Evolutionary conservation across 1,140 invertebrate species (phyloP).

Genomic region (Bombus terrestris): DNA sequence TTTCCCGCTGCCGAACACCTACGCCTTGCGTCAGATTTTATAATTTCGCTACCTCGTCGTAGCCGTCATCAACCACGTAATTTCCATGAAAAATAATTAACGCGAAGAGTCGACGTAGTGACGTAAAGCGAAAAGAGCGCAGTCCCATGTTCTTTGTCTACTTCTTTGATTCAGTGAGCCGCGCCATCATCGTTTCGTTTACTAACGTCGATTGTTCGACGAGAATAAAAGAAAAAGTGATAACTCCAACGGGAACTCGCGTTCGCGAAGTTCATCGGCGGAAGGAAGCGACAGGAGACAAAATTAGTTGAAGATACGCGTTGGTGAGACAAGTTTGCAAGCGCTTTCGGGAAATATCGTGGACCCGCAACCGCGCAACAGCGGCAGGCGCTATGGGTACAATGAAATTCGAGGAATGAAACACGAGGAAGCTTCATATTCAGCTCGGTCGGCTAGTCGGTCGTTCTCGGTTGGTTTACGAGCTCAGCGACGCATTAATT

Average conservation of each 20-base stretch:
- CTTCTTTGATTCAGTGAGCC: background rate
- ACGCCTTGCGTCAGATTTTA: background rate
- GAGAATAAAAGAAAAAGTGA: background rate
- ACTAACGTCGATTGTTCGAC: background rate
- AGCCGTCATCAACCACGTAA: background rate
- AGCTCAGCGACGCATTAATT: slow-evolving; percentile 59
- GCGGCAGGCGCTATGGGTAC: background rate
- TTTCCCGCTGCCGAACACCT: background rate
- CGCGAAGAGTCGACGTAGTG: background rate
- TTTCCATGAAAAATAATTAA: slow-evolving; percentile 5
- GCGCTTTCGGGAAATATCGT: slow-evolving; percentile 16
- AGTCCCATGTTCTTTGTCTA: background rate
- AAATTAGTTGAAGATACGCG: background rate
- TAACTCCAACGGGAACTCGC: background rate
- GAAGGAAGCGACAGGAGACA: background rate
- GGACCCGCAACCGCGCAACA: background rate
- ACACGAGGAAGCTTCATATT: slow-evolving; percentile 54
- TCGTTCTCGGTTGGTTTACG: slow-evolving; percentile 56
- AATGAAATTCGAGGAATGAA: slow-evolving; percentile 57
- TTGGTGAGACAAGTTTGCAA: slow-evolving; percentile 13
- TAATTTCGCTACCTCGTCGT: background rate
- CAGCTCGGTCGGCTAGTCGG: slow-evolving; percentile 11
- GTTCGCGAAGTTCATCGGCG: too few species aligned
- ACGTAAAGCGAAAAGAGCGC: background rate
- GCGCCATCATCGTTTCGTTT: background rate